Base-by-base conservation (phyloP, 2,888 invertebrate species). In the Cantharis rufa region DNA sequence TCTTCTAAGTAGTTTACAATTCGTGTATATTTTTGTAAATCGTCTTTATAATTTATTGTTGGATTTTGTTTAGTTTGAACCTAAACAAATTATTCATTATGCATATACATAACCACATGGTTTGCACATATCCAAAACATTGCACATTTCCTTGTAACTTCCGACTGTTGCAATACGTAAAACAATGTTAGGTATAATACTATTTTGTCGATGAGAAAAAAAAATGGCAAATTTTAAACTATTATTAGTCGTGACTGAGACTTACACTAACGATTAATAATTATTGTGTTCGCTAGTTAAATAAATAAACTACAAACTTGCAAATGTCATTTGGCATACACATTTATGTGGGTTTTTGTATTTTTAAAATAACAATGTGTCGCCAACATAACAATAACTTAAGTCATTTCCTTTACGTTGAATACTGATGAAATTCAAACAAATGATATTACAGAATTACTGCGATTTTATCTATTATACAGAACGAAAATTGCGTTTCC, bases 311-410 rank as follows among this genome's bases (percentile, higher is more conserved):
- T 32, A 32, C 32, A 32, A 32, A 32, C 32, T 32, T 32, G 32
- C 32, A 32, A 32, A 32, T 32, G 32, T 32, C 32, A 32, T 32
- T 32, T 32, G 32, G 32, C 32, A 32, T 32, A 32, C 32, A 32
- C 32, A 32, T 32, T 32, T 32, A 21, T 64, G 64, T 64, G 64
- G 64, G 64, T 64, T 64, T 64, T 13, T 15, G 16, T 64, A 64
- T 64, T 64, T 64, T 64, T 64, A 64, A 64, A 64, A 64, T 64
- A 64, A 64, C 64, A 64, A 64, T 21, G 18, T 64, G 64, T 64
- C 64, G 21, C 64, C 13, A 64, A 32, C 64, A 64, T 64, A 64
- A 64, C 64, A 64, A 64, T 21, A 64, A 64, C 64, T 64, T 64
- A 21, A 64, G 21, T 64, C 64, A 64, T 64, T 64, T 64, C 64